These are phyloP conservation scores for Cossypha caffra DNA, from an alignment of 2,797 vertebrate genomes.

Conservation along the genomic window DNA sequence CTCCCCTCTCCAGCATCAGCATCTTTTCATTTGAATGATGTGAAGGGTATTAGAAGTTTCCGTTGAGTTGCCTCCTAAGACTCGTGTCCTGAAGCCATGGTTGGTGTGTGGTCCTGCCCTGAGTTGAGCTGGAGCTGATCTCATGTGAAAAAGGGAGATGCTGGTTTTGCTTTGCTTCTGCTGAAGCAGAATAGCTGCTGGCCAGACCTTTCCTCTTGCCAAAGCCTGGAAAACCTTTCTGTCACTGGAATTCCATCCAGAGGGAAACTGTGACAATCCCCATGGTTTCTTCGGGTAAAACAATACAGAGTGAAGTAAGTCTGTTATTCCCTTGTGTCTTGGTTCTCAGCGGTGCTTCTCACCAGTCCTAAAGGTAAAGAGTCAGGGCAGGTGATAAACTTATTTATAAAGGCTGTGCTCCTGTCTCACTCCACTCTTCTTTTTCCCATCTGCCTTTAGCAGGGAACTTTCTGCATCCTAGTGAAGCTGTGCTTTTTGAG, in stretches of 20 bases:
- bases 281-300: background rate
- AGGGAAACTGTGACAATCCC: background rate
- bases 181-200: background rate
- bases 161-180: constrained; percentile 23
- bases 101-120: constrained; percentile 59
- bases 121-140: background rate
- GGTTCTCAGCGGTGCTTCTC: background rate
- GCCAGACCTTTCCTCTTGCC: background rate
- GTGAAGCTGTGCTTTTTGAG: background rate
- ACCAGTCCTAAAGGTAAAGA: background rate
- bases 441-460: background rate
- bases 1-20: constrained; percentile 55
- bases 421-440: background rate
- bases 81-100: constrained; percentile 31
- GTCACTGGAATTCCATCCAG: background rate
- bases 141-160: constrained; percentile 20
- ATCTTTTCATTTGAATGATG: constrained; percentile 59
- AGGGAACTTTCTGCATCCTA: background rate
- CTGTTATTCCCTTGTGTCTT: background rate
- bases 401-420: background rate
- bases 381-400: background rate
- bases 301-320: background rate
- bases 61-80: constrained; percentile 39
- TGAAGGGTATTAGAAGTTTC: constrained; percentile 62
- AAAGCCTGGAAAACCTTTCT: constrained; percentile 12